Percentiles rank a stretch among this genome's conserved stretches.
Conservation (phyloP, 92 coral and sea anemone species). For the Ricordea florida region DNA sequence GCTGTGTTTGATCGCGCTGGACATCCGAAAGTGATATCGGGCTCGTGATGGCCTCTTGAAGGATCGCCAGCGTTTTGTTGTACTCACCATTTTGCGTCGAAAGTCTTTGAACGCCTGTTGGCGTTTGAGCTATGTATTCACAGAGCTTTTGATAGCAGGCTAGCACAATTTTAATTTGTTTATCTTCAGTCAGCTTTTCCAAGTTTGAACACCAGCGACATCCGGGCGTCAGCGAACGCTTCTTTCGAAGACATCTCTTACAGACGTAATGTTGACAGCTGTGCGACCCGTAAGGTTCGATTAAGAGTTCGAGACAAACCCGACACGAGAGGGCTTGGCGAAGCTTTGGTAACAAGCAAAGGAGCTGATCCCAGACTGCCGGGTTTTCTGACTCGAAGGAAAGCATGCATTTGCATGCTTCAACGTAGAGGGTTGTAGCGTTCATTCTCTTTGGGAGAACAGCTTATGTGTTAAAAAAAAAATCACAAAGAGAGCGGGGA, state of each 20-base stretch:
- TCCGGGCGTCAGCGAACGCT: constrained; percentile 91
- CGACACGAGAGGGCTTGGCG: constrained; percentile 93
- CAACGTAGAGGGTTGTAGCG: constrained; percentile 94
- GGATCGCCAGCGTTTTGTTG: constrained; percentile 71
- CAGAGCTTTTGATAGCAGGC: constrained; percentile 98
- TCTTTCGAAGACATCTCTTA: constrained; percentile 86
- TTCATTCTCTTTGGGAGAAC: no score
- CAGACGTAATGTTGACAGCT: constrained; percentile 95
- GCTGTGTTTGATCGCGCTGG: constrained; percentile 13
- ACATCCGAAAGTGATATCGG: constrained; percentile 67
- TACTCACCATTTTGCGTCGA: constrained; percentile 84
- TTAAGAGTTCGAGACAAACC: constrained; percentile 90
- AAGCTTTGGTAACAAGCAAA: constrained; percentile 83
- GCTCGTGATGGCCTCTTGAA: constrained; percentile 84
- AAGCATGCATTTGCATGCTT: constrained; percentile 95
- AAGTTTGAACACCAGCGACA: constrained; percentile 98
- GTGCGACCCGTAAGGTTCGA: constrained; percentile 91
- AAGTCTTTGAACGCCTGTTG: constrained; percentile 37
- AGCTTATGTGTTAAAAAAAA: no score
- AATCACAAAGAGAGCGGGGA: no score
- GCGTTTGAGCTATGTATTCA: constrained; percentile 70
- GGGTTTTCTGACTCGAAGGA: constrained; percentile 60
- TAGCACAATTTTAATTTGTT: constrained; percentile 83
- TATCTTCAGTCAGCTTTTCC: constrained; percentile 77
- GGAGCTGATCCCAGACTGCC: constrained; percentile 78